Percentiles rank a stretch among this genome's conserved stretches.
Conservation (phyloP, 2,888 invertebrate species). For the Zaprionus obscuricornis region DNA sequence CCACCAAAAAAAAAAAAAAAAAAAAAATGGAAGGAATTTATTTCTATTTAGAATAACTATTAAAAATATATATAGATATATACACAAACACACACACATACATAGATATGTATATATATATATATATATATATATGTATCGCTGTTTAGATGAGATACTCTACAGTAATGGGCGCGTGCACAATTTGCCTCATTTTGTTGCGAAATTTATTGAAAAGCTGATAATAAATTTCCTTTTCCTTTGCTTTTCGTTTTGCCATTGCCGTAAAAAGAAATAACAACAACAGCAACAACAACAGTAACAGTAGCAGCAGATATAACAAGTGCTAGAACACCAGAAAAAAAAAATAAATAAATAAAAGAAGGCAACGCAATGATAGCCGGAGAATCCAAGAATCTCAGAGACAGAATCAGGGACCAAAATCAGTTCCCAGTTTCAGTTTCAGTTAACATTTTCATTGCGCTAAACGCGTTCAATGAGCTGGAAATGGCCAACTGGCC, state of each 20-base stretch:
- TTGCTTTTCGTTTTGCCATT: conserved; percentile 49
- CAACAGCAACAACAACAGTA: not conserved
- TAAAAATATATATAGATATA: conserved; percentile 2
- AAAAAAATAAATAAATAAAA: no score
- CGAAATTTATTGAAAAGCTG: conserved; percentile 63
- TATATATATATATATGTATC: not conserved
- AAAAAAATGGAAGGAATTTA: no score
- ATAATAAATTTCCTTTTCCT: conserved; percentile 61
- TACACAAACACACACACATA: not conserved
- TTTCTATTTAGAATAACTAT: conserved; percentile 2
- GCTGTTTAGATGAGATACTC: no score
- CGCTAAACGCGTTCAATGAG: conserved; percentile 52
- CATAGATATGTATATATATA: not conserved
- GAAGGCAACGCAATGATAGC: no score
- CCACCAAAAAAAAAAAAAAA: no score
- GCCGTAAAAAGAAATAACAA: not conserved
- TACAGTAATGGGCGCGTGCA: conserved; percentile 28
- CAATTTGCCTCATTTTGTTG: conserved; percentile 60
- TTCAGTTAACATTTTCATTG: conserved; percentile 8
- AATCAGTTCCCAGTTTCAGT: conserved; percentile 10
- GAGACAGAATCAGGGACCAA: not conserved
- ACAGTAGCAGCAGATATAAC: not conserved
- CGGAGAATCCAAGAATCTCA: not conserved
- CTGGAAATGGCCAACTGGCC: conserved; percentile 60
- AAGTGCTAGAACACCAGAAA: no score